Evolutionary conservation across 2,113 vertebrate genomes (phyloP).

Genomic region (Engraulis encrasicolus): DNA sequence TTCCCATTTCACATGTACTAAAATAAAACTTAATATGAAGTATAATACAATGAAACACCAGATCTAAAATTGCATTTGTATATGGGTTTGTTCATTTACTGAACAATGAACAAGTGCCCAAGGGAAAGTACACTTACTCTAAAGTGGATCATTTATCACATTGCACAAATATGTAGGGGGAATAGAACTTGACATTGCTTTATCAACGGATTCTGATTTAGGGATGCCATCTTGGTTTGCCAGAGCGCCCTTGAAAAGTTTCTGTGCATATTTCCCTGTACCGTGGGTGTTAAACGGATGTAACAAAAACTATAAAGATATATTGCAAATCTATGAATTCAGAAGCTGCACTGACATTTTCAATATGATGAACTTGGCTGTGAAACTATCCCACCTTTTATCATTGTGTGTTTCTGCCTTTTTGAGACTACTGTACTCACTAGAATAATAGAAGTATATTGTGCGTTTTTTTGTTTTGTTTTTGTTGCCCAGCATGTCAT

Average conservation of each 20-base stretch:
- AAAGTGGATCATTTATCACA: not conserved
- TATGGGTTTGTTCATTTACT: not conserved
- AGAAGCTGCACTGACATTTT: not conserved
- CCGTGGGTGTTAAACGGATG: too few species aligned
- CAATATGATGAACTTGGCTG: not conserved
- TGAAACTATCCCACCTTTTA: not conserved
- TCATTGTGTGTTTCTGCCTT: not conserved
- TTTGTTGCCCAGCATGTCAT: slow-evolving; percentile 40
- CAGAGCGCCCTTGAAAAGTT: not conserved
- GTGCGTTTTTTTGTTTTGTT: slow-evolving; percentile 38
- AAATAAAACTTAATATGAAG: not conserved
- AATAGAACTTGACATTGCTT: not conserved
- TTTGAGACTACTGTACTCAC: not conserved
- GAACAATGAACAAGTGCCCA: not conserved
- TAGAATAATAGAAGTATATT: slow-evolving; percentile 36
- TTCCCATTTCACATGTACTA: not conserved
- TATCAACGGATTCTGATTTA: not conserved
- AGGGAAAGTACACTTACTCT: not conserved
- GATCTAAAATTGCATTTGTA: not conserved
- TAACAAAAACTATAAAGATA: not conserved
- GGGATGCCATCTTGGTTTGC: not conserved
- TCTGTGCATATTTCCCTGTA: not conserved
- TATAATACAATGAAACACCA: not conserved
- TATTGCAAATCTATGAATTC: not conserved
- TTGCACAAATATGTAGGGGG: not conserved